phyloP scores from a whole-genome alignment of 2,797 vertebrate genomes.

The Enteromius thamalakanensis region DNA sequence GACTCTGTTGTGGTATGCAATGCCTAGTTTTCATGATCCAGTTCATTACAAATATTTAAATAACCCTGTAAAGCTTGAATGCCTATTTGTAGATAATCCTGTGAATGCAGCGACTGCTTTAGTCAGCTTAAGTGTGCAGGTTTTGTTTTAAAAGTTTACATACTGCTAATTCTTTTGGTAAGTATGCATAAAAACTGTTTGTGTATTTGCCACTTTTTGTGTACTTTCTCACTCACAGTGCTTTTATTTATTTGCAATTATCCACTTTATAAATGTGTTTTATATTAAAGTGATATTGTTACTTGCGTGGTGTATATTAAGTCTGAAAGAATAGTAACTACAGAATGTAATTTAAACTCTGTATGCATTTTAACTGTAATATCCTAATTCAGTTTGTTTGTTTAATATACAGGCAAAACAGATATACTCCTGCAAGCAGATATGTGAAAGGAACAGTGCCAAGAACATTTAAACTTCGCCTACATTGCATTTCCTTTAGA shows the following conservation, averaged over 20 bases:
- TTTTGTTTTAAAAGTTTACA: neutral
- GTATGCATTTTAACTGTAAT: neutral
- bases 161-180: neutral
- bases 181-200: too few species aligned
- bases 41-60: neutral
- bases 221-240: neutral
- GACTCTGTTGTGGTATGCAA: neutral
- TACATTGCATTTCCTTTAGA: slow-evolving; percentile 10
- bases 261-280: neutral
- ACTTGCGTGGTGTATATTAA: neutral
- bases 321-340: neutral
- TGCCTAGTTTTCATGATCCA: neutral
- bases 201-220: neutral
- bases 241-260: neutral
- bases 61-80: neutral
- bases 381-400: neutral
- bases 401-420: neutral
- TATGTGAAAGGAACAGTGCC: neutral
- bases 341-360: neutral
- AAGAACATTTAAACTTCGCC: neutral
- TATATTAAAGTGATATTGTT: neutral
- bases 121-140: neutral
- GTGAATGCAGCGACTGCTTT: neutral
- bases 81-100: neutral
- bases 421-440: neutral